Base-by-base conservation (phyloP, 1,140 invertebrate species). In the Lepeophtheirus salmonis region DNA sequence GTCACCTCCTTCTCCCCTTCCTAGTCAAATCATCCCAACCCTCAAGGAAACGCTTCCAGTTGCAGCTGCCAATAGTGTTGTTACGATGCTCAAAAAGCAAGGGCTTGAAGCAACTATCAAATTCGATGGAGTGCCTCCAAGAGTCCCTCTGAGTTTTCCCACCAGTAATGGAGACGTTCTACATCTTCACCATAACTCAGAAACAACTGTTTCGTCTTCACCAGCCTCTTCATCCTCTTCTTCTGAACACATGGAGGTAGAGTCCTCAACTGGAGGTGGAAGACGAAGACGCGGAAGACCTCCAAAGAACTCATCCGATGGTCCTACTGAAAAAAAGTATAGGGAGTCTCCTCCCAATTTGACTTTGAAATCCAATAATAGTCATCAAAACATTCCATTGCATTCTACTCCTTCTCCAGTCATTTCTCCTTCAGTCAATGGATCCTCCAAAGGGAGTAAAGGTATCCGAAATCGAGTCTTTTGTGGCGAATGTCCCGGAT, bases 401-500 rank as follows among this genome's bases (percentile, higher is more conserved):
- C n/a, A n/a, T n/a, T n/a, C n/a, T n/a, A n/a, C 30, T 41, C 30
- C 30, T n/a, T 41, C 30, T n/a, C 30, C 30, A 6, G 30, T 41
- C 6, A 41, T n/a, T n/a, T 41, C 30, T 41, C 30, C 30, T 6
- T n/a, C 30, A 54, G 52, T 54, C 1, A 23, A 21, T 41, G 24
- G 24, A 17, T 18, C 17, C 16, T 16, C 30, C 41, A 60, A 50
- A 16, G 57, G 57, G 3, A 48, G 59, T 13, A 61, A 61, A 55
- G 59, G 59, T 3, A 61, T 61, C 4, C 62, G 65, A 10, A 65
- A 65, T 18, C 61, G 64, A 25, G 65, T 65, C 26, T 63, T 65
- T 3, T 66, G 65, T 30, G 64, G 64, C 18, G 62, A 64, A 20
- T 66, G 65, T 56, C 60, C 65, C 50, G 65, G 65, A 12, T 66